Base-by-base conservation (phyloP, 2,888 invertebrate species). In the Nymphalis urticae region DNA sequence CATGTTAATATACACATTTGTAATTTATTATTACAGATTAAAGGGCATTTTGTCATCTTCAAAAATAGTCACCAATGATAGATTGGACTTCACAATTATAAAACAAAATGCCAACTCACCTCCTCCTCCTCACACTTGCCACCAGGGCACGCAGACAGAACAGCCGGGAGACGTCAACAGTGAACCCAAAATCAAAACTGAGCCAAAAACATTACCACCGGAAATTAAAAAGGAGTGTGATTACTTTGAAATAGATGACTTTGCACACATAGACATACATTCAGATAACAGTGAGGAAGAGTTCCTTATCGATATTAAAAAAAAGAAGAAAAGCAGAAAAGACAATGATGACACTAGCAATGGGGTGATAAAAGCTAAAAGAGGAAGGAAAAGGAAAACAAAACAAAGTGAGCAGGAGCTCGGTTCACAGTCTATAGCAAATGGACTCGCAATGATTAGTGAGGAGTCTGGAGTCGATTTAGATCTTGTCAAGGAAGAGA, bases 221-320 rank as follows among this genome's bases (percentile, higher is more conserved):
- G 73, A 76, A 2, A 75, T 89, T 21, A 90, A 89, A 73, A 78
- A 81, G 53, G 89, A 90, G 72, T 77, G 75, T 51, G 70, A 72
- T 61, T 73, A 73, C 27, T 62, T 62, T 21, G 77, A 81, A 2
- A 75, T 72, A 3, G 80, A 82, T 42, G 73, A 77, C 47, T 79
- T 80, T 27, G 76, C 75, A 32, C 68, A 70, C 7, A 51, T 47
- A 5, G 72, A 77, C 47, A 62, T 76, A 3, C 81, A 78, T 1
- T 90, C 91, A 0, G 90, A 89, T 42, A 81, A 82, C 51, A 91
- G 91, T 60, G 87, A 92, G 66, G 80, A 83, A 56, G 76, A 89
- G 58, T 83, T 87, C 0, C 79, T 90, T 1, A 81, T 85, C 50
- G 79, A 80, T 9, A 77, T 89, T 2, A 87, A 88, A 73, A 85